These are phyloP conservation scores for Gortyna flavago DNA, from an alignment of 2,888 invertebrate species.

Conservation along the genomic window DNA sequence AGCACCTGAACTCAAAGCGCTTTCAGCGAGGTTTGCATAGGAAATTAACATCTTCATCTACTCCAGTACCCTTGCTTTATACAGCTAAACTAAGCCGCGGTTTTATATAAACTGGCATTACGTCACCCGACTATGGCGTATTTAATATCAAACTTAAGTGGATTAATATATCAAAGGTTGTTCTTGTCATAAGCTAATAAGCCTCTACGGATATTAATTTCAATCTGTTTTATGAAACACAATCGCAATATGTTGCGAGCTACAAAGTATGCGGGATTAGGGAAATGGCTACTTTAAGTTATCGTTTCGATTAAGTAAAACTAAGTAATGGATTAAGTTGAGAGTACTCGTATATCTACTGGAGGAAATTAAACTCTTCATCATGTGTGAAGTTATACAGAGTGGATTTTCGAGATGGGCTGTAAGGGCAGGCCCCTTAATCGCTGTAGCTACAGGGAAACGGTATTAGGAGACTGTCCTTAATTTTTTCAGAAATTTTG, in stretches of 20 bases:
- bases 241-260: slow-evolving; percentile 20
- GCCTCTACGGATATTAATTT: slow-evolving; percentile 55
- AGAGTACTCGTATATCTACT: slow-evolving; percentile 21
- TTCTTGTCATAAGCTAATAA: slow-evolving; percentile 64
- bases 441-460: background rate
- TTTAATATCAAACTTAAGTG: slow-evolving; percentile 60
- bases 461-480: background rate
- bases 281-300: slow-evolving; percentile 41
- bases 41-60: slow-evolving; percentile 76
- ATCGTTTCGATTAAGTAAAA: slow-evolving; percentile 52
- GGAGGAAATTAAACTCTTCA: slow-evolving; percentile 36
- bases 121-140: slow-evolving; percentile 13
- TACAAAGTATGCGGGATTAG: slow-evolving; percentile 43
- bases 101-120: slow-evolving; percentile 49
- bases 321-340: slow-evolving; percentile 52
- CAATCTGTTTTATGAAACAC: slow-evolving; percentile 49
- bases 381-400: slow-evolving; percentile 18
- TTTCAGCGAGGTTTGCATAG: slow-evolving; percentile 71
- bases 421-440: background rate
- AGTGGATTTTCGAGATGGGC: background rate
- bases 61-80: slow-evolving; percentile 63
- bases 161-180: slow-evolving; percentile 70
- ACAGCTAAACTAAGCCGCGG: slow-evolving; percentile 48
- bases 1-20: slow-evolving; percentile 69
- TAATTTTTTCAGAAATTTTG: background rate